Conservation (phyloP, 2,888 invertebrate species). For the Acronicta alni region DNA sequence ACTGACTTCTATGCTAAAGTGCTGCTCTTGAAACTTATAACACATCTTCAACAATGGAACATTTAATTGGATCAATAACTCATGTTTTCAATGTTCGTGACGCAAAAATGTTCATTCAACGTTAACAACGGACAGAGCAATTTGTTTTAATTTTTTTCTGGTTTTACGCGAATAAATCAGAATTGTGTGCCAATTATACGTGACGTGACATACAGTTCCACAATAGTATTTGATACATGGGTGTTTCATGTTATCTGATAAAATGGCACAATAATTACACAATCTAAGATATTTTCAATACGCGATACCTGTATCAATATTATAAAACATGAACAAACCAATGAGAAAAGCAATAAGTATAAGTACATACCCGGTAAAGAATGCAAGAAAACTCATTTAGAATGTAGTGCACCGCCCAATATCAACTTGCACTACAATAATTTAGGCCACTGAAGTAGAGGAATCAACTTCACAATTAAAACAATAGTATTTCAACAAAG, state of each 20-base stretch:
- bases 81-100: slow-evolving; percentile 50
- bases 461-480: slow-evolving; percentile 44
- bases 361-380: slow-evolving; percentile 63
- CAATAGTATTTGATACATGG: slow-evolving; percentile 34
- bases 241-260: slow-evolving; percentile 42
- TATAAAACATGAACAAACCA: slow-evolving; percentile 4
- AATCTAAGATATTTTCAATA: slow-evolving; percentile 30
- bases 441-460: slow-evolving; percentile 23
- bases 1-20: slow-evolving; percentile 15
- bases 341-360: slow-evolving; percentile 13
- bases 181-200: slow-evolving; percentile 37
- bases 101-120: slow-evolving; percentile 49
- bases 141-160: slow-evolving; percentile 53
- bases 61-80: slow-evolving; percentile 58
- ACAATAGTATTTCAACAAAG: slow-evolving; percentile 58
- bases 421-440: slow-evolving; percentile 20
- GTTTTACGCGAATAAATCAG: slow-evolving; percentile 51
- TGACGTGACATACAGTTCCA: slow-evolving; percentile 25
- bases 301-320: slow-evolving; percentile 11
- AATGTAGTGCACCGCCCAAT: slow-evolving; percentile 17
- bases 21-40: slow-evolving; percentile 34
- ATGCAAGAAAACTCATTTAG: slow-evolving; percentile 66
- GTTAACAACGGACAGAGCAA: slow-evolving; percentile 43
- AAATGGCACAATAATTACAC: slow-evolving; percentile 25
- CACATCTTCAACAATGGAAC: slow-evolving; percentile 50